Conservation (phyloP, 2,888 invertebrate species). For the Lasioglossum calceatum region DNA sequence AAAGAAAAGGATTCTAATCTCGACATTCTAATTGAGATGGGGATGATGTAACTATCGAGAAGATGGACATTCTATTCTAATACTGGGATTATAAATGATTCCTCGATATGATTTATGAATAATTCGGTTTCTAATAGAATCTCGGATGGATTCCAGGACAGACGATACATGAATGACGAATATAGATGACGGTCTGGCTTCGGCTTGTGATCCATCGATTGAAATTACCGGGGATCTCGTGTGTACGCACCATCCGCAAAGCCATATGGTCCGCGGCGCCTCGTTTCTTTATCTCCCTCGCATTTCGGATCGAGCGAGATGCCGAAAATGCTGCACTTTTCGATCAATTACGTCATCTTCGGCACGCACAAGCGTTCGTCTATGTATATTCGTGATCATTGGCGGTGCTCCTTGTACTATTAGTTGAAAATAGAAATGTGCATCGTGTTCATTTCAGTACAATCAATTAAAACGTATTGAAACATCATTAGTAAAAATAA, state of each 20-base stretch:
- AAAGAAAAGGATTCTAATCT: slow-evolving; percentile 10
- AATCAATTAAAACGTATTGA: not conserved
- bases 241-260: slow-evolving; percentile 8
- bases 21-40: slow-evolving; percentile 2
- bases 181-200: not conserved
- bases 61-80: slow-evolving; percentile 8
- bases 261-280: slow-evolving; percentile 58
- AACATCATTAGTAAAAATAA: not conserved
- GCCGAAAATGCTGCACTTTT: slow-evolving; percentile 53
- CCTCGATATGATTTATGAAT: slow-evolving; percentile 12
- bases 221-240: slow-evolving; percentile 19
- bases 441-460: not conserved
- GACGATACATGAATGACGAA: not conserved
- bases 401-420: not conserved
- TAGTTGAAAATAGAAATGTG: not conserved
- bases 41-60: not conserved
- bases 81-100: slow-evolving; percentile 4
- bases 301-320: slow-evolving; percentile 15
- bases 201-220: not conserved
- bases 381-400: slow-evolving; percentile 16
- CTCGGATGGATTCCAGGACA: not conserved
- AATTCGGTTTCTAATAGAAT: not conserved
- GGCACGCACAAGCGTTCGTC: slow-evolving; percentile 12
- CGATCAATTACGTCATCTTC: slow-evolving; percentile 51
- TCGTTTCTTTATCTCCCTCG: slow-evolving; percentile 40